Percentiles rank a stretch among this genome's conserved stretches.
phyloP scores from a whole-genome alignment of 2,888 invertebrate genomes.

The Beris chalybata region DNA sequence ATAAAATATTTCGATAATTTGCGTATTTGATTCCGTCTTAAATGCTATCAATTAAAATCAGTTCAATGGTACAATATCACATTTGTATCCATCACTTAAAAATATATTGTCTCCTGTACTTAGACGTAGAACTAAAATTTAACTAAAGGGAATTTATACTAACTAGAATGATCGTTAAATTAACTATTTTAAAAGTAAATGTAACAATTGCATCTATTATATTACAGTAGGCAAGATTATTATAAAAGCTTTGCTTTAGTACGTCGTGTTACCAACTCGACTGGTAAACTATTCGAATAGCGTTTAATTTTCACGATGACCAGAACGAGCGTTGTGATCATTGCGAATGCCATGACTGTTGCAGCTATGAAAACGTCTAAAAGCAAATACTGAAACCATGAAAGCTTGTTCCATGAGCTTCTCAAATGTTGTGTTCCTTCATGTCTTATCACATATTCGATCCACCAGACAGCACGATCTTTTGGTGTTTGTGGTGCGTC shows the following conservation, averaged over 20 bases:
- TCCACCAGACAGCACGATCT: constrained; percentile 45
- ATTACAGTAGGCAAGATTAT: not conserved
- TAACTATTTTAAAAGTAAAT: too few species aligned
- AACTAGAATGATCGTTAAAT: too few species aligned
- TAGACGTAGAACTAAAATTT: not conserved
- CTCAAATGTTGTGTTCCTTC: constrained; percentile 42
- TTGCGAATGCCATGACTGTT: constrained; percentile 25
- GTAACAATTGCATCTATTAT: too few species aligned
- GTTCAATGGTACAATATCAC: constrained; percentile 27
- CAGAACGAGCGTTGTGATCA: constrained; percentile 17
- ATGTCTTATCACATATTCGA: constrained; percentile 44
- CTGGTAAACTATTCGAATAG: constrained; percentile 45
- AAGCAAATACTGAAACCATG: constrained; percentile 44
- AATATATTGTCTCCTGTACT: constrained; percentile 1
- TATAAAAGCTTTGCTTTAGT: constrained; percentile 25
- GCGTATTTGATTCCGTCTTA: too few species aligned
- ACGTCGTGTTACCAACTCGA: constrained; percentile 44
- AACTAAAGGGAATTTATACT: constrained; percentile 3
- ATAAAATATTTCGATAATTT: too few species aligned
- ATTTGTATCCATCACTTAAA: constrained; percentile 10
- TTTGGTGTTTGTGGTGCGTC: constrained; percentile 43
- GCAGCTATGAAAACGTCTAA: constrained; percentile 42
- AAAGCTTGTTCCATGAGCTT: constrained; percentile 39
- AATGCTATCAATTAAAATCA: constrained; percentile 13
- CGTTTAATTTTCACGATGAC: constrained; percentile 40